Evolutionary conservation across 2,113 vertebrate genomes (phyloP), one percentile per base, ranked within the genome.

Genomic region (Pagrus major): DNA sequence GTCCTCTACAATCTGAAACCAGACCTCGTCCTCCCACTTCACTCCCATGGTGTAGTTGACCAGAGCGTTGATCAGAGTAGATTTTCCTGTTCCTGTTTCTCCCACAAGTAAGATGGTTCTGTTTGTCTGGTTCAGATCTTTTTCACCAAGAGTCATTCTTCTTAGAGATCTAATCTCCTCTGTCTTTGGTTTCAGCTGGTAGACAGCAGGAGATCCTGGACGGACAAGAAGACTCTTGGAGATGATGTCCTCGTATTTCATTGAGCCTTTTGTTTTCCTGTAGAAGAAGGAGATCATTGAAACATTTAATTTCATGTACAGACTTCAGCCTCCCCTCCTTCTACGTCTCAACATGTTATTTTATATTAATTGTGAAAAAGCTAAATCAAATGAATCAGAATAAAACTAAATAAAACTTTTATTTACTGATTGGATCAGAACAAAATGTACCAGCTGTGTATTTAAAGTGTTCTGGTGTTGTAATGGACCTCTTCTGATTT

Each of bases 81-180:
- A 74, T 44, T 84, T 84, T 60, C 76, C 82, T 70, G 65, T 0
- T 65, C 70, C 71, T 6, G 63, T 81, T 64, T 77, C 78, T 2
- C 84, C 78, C 0, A 81, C 73, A 23, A 84, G 42, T 23, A 74
- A 51, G 35, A 85, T 56, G 49, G 76, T 84, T 63, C 44, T 84
- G n/a, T 66, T 79, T 21, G 0, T 14, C 20, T 29, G 59, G 11
- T 20, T 46, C 4, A 3, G 3, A 25, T 64, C 0, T 51, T 46
- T 78, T 35, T 68, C 5, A 16, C 78, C 84, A 39, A 80, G 1
- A 27, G 63, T 80, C 5, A 58, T 18, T 64, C 3, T 46, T 16
- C 0, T 76, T 2, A 76, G 8, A 31, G 23, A 3, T 23, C 60
- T 60, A 55, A 65, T 1, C 49, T 21, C 20, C 18, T 21, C 27